Evolutionary conservation across 2,888 invertebrate species (phyloP).

Genomic region (Apamea epomidion): DNA sequence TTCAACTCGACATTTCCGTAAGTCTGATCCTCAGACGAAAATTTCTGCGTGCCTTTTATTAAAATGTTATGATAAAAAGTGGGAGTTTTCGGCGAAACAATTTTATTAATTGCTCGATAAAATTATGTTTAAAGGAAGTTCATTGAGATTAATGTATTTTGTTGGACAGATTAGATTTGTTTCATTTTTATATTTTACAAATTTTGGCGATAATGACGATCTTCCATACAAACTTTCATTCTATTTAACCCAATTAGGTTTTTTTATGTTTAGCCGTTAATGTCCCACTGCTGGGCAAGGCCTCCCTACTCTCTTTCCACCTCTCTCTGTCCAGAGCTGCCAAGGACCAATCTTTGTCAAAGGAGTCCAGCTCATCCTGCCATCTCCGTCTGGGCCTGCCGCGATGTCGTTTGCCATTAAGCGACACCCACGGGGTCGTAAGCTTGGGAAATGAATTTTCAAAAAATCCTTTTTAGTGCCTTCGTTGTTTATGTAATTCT

Average conservation of each 20-base stretch:
- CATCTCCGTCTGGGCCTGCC: no score
- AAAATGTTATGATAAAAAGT: slow-evolving; percentile 43
- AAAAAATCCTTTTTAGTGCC: no score
- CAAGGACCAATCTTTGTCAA: no score
- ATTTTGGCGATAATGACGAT: not conserved
- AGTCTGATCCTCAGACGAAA: slow-evolving; percentile 15
- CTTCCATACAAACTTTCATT: not conserved
- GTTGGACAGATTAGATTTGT: slow-evolving; percentile 10
- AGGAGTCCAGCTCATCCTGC: no score
- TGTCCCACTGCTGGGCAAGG: no score
- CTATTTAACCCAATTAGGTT: not conserved
- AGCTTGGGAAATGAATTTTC: no score
- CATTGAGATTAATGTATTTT: slow-evolving; percentile 9
- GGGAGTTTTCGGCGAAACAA: slow-evolving; percentile 13
- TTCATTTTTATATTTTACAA: not conserved
- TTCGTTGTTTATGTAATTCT: no score
- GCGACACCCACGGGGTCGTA: no score
- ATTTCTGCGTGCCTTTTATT: slow-evolving; percentile 38
- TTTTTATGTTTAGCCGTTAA: no score
- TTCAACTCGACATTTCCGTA: slow-evolving; percentile 31
- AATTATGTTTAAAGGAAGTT: slow-evolving; percentile 29
- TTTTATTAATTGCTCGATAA: slow-evolving; percentile 32
- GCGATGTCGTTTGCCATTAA: no score
- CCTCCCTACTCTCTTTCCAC: no score
- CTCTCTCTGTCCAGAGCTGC: no score